phyloP scores from a whole-genome alignment of 2,888 invertebrate species.

The Eupithecia pulchellata region DNA sequence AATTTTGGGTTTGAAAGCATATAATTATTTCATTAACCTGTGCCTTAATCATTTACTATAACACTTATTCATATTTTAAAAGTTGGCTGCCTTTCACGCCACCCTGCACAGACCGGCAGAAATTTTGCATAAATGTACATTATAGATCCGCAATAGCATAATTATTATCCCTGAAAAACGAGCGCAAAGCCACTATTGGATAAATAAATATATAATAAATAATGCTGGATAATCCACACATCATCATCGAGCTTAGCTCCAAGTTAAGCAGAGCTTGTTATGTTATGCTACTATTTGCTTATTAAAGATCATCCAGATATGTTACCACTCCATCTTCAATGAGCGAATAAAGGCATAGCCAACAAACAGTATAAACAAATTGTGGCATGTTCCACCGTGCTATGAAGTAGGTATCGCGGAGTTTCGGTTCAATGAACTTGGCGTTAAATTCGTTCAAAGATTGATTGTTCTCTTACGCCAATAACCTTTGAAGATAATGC shows the following conservation, averaged over 20 bases:
- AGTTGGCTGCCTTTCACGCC: too few species aligned
- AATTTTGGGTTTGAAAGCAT: too few species aligned
- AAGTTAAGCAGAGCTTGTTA: too few species aligned
- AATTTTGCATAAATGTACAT: too few species aligned
- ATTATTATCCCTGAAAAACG: not conserved
- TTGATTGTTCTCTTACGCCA: conserved; percentile 50
- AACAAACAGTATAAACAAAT: conserved; percentile 20
- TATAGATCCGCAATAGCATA: not conserved
- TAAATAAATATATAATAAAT: too few species aligned
- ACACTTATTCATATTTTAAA: too few species aligned
- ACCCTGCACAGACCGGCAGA: too few species aligned
- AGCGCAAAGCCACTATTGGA: too few species aligned
- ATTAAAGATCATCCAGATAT: not conserved
- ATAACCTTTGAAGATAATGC: conserved; percentile 21
- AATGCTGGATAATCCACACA: too few species aligned
- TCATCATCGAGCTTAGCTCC: too few species aligned
- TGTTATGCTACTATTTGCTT: not conserved
- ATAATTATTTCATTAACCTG: too few species aligned
- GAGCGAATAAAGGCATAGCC: not conserved
- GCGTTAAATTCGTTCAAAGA: conserved; percentile 54
- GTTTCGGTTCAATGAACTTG: conserved; percentile 51
- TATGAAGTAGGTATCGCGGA: conserved; percentile 47
- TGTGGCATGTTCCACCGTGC: conserved; percentile 42
- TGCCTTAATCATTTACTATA: too few species aligned
- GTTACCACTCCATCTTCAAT: not conserved